Conservation (phyloP, 2,888 invertebrate species). For the Aromia moschata region DNA sequence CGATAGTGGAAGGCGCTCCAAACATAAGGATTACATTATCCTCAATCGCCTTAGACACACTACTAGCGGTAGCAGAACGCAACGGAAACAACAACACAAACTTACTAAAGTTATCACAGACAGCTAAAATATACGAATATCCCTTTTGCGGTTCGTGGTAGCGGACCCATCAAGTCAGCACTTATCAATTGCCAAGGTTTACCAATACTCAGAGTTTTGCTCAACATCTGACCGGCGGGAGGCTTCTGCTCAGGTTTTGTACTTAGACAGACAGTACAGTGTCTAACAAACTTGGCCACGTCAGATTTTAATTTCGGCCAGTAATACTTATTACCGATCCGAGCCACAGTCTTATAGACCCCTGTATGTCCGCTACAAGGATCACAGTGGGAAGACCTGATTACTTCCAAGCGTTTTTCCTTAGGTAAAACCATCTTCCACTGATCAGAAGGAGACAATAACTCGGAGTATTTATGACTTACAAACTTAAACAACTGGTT, state of each 20-base stretch:
- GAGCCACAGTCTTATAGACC: neutral
- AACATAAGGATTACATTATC: constrained; percentile 43
- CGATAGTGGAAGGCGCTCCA: constrained; percentile 42
- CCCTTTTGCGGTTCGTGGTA: constrained; percentile 28
- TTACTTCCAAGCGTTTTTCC: neutral
- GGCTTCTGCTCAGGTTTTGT: constrained; percentile 24
- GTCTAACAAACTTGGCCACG: neutral
- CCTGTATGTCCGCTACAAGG: neutral
- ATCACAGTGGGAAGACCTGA: neutral
- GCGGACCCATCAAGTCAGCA: constrained; percentile 37
- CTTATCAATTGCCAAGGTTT: constrained; percentile 34
- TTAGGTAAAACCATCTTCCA: constrained; percentile 1
- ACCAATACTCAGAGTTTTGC: neutral
- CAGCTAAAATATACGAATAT: constrained; percentile 33
- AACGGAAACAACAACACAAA: constrained; percentile 40
- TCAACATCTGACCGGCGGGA: constrained; percentile 27
- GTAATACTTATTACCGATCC: neutral
- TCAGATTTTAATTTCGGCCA: constrained; percentile 8
- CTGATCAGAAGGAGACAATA: neutral
- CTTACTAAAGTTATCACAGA: constrained; percentile 41
- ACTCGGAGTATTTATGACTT: neutral
- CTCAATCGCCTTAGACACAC: constrained; percentile 33
- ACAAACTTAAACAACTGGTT: neutral
- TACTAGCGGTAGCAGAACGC: constrained; percentile 33
- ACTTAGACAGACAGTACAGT: neutral